Evolutionary conservation across 2,113 vertebrate species (phyloP).

Genomic region (Penelope pileata): DNA sequence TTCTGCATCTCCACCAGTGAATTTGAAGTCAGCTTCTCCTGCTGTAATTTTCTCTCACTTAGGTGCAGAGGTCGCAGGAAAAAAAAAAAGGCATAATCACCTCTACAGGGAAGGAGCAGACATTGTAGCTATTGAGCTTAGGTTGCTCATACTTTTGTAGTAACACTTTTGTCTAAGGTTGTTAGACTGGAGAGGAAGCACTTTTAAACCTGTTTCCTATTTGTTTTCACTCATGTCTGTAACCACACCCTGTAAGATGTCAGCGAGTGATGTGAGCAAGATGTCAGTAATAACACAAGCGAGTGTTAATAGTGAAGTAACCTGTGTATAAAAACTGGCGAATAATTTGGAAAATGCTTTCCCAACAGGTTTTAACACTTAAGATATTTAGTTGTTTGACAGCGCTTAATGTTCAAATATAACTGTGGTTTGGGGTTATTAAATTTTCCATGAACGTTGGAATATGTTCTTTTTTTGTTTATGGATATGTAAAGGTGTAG

Average conservation of each 20-base stretch:
- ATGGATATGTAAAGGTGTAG: no score
- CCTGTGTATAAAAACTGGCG: neutral
- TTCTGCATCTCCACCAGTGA: neutral
- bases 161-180: neutral
- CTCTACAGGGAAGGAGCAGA: neutral
- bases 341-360: neutral
- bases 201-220: neutral
- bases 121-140: neutral
- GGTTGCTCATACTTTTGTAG: neutral
- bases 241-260: neutral
- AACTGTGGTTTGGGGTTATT: neutral
- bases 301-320: neutral
- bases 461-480: neutral
- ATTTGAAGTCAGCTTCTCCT: neutral
- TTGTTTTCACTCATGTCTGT: neutral
- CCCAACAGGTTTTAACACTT: neutral
- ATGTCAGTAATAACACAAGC: no score
- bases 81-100: neutral
- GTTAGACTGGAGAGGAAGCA: neutral
- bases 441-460: neutral
- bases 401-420: neutral
- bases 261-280: neutral
- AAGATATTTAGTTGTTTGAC: neutral
- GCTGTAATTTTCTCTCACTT: neutral
- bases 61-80: neutral